Evolutionary conservation across 2,797 vertebrate species (phyloP).

Genomic region (Thalassophryne amazonica): DNA sequence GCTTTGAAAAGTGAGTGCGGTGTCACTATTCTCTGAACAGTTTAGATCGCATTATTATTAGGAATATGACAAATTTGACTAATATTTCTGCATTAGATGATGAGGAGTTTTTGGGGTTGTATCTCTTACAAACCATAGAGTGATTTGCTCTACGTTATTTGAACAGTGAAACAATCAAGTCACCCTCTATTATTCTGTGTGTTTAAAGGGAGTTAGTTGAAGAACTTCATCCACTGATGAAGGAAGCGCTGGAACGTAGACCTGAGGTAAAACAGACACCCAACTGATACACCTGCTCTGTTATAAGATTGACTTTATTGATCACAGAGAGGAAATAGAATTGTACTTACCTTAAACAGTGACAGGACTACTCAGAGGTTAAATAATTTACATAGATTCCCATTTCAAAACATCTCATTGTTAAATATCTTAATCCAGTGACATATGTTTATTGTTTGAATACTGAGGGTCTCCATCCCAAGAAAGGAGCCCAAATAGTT

Average conservation of each 20-base stretch:
- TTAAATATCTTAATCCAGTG: too few relatives aligned
- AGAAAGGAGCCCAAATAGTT: too few relatives aligned
- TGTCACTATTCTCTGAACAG: too few relatives aligned
- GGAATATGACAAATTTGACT: constrained; percentile 35
- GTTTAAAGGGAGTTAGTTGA: constrained; percentile 84
- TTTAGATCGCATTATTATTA: constrained; percentile 34
- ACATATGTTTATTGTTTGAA: too few relatives aligned
- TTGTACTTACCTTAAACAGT: too few relatives aligned
- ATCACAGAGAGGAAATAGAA: not conserved
- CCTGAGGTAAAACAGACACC: constrained; percentile 71
- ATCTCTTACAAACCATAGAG: not conserved
- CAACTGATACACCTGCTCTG: not conserved
- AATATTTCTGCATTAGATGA: constrained; percentile 11
- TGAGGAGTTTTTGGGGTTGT: constrained; percentile 28
- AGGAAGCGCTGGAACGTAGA: constrained; percentile 94
- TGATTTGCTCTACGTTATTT: not conserved
- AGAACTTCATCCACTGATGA: constrained; percentile 97
- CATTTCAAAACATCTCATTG: too few relatives aligned
- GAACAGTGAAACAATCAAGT: not conserved
- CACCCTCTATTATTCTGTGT: constrained; percentile 9
- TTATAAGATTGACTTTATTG: not conserved
- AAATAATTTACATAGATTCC: too few relatives aligned
- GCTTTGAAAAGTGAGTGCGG: too few relatives aligned
- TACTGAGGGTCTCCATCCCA: too few relatives aligned
- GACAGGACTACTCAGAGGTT: too few relatives aligned